Percentiles rank a stretch among this genome's conserved stretches.
phyloP scores from a whole-genome alignment of 2,113 vertebrate genomes.

The Vanacampus margaritifer region DNA sequence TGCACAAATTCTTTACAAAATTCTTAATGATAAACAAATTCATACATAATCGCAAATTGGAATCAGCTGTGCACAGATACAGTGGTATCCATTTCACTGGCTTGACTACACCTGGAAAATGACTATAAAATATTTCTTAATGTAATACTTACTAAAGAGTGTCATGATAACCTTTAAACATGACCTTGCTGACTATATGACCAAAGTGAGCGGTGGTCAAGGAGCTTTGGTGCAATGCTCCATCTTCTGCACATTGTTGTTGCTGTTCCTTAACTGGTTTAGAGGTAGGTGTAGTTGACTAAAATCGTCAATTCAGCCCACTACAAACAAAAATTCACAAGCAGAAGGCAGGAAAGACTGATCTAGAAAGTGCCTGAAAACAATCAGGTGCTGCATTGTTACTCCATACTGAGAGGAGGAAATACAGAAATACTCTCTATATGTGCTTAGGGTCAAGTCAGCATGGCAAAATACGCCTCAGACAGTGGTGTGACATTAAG shows the following conservation, averaged over 20 bases:
- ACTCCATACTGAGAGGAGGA: slow-evolving; percentile 1
- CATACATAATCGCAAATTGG: too few species aligned
- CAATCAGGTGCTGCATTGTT: slow-evolving; percentile 22
- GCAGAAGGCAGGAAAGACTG: slow-evolving; percentile 14
- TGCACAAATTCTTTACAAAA: too few species aligned
- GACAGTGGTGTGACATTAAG: slow-evolving; percentile 6
- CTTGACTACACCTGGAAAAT: background rate
- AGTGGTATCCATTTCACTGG: background rate
- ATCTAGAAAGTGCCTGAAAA: slow-evolving; percentile 35
- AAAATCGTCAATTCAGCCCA: slow-evolving; percentile 34
- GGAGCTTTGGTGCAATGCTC: slow-evolving; percentile 13
- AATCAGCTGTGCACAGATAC: too few species aligned
- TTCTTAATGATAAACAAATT: too few species aligned
- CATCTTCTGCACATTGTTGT: slow-evolving; percentile 46
- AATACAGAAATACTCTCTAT: too few species aligned
- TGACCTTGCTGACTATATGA: slow-evolving; percentile 13
- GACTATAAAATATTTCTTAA: background rate
- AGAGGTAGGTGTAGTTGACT: slow-evolving; percentile 44
- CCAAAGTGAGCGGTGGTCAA: slow-evolving; percentile 35
- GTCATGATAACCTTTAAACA: background rate
- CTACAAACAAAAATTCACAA: slow-evolving; percentile 45
- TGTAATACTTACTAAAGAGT: background rate
- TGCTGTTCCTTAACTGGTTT: slow-evolving; percentile 55
- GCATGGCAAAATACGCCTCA: background rate
- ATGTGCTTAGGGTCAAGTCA: background rate